Evolutionary conservation across 2,113 vertebrate genomes (phyloP).

Genomic region (Nycticryphes semicollaris): DNA sequence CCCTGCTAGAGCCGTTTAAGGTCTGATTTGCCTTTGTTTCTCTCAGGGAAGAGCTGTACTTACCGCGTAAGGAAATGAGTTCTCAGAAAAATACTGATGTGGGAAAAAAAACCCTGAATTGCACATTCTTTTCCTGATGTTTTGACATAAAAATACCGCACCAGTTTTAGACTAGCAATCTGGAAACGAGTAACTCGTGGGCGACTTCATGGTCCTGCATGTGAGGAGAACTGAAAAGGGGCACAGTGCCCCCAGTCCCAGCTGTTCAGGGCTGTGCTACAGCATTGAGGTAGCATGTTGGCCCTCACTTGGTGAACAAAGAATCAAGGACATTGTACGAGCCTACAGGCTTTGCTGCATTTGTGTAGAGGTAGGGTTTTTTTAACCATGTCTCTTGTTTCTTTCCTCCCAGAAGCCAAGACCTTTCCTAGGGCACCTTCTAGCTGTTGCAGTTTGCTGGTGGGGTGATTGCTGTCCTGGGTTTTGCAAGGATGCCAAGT

Average conservation of each 20-base stretch:
- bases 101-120: constrained; percentile 2
- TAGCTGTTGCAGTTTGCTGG: not conserved
- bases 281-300: not conserved
- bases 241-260: not conserved
- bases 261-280: not conserved
- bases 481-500: not conserved
- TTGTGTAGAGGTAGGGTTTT: not conserved
- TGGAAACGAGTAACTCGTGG: not conserved
- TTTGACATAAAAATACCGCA: not conserved
- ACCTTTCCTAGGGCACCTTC: not conserved
- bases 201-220: rapidly evolving
- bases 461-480: rapidly evolving
- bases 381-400: not conserved
- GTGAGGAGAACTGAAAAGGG: not conserved
- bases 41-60: not conserved
- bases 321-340: not conserved
- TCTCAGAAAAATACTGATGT: not conserved
- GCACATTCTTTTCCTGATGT: not conserved
- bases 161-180: not conserved
- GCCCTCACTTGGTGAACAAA: not conserved
- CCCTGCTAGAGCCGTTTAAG: not conserved
- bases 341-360: not conserved
- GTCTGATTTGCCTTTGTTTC: constrained; percentile 1
- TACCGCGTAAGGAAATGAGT: not conserved
- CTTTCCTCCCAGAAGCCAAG: not conserved